Conservation (phyloP, 2,888 invertebrate genomes). For the Leptogaster cylindrica region DNA sequence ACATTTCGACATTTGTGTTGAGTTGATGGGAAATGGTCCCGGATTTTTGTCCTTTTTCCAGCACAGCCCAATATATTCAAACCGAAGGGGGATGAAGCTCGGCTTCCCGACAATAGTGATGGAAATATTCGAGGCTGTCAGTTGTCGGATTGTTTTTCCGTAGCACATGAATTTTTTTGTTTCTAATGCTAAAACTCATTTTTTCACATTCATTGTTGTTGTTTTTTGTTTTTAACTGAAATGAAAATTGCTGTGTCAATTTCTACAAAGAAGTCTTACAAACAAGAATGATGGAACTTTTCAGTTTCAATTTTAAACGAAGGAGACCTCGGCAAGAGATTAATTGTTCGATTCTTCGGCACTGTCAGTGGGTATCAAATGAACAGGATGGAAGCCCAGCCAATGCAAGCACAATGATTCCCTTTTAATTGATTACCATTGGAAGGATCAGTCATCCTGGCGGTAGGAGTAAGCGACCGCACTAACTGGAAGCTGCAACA, state of each 20-base stretch:
- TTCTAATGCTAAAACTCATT: background rate
- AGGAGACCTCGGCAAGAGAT: conserved; percentile 27
- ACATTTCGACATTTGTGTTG: conserved; percentile 33
- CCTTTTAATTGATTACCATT: conserved; percentile 22
- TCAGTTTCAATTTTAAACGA: conserved; percentile 27
- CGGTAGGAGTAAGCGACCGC: too few species aligned
- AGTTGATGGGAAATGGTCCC: background rate
- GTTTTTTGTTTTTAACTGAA: conserved; percentile 19
- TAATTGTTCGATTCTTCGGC: conserved; percentile 24
- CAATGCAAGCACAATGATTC: conserved; percentile 34
- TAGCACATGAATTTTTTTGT: conserved; percentile 31
- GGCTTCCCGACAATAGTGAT: conserved; percentile 25
- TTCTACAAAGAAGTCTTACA: conserved; percentile 36
- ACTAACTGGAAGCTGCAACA: too few species aligned
- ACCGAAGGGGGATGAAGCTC: too few species aligned
- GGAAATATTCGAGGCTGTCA: conserved; percentile 35
- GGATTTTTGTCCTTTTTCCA: background rate
- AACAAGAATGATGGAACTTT: conserved; percentile 34
- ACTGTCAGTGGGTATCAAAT: conserved; percentile 28
- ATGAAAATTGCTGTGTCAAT: conserved; percentile 40
- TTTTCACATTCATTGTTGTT: conserved; percentile 1
- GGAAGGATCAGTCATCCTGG: too few species aligned
- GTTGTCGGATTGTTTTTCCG: conserved; percentile 37
- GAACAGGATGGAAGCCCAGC: conserved; percentile 9
- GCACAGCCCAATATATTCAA: background rate